Base-by-base conservation (phyloP, 1,140 invertebrate species). In the Platyura marginata region DNA sequence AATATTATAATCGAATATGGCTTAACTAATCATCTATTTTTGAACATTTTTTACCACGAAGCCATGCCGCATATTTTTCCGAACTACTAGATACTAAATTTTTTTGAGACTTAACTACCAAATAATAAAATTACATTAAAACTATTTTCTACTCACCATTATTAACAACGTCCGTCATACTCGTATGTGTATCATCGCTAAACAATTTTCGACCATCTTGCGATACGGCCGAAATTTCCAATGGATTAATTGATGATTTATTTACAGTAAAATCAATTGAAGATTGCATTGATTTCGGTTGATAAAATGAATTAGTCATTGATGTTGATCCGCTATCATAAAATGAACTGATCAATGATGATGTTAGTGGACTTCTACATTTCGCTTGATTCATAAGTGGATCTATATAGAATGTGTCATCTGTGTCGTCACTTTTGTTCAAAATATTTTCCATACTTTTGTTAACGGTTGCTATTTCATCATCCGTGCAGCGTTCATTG, bases 251-350 rank as follows among this genome's bases (percentile, higher is more conserved):
- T 29, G 25, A 8, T 13, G 25, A 8, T 13, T 6, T 29, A 6
- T 29, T 57, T 3, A 53, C 21, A n/a, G 22, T 23, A 15, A 23
- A 5, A 16, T 41, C 40, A 32, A 41, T 41, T 18, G 40, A 41
- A 20, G 40, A 41, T 32, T 21, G 22, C 40, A 41, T 41, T 19
- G 40, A 41, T 32, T 25, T 41, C 25, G 22, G 40, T 32, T 41
- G 21, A 16, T 25, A 29, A n/a, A 41, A 25, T 6, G 40, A 41
- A 8, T 18, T 32, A 41, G 23, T 41, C 16, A 41, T 32, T 13
- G 40, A 41, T 3, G 40, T 25, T 15, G 25, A n/a, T 10, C 40
- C 40, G n/a, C n/a, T n/a, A 18, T 41, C 40, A 41, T 25, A 25
- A n/a, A 41, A 25, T 32, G 40, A 41, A 25, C 16, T 25, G 21